A percentile compares a stretch with the other conserved stretches of the same genome.
These are phyloP conservation scores for Hemicrepidius hirtus DNA, from an alignment of 2,888 invertebrate species.

Conservation along the genomic window DNA sequence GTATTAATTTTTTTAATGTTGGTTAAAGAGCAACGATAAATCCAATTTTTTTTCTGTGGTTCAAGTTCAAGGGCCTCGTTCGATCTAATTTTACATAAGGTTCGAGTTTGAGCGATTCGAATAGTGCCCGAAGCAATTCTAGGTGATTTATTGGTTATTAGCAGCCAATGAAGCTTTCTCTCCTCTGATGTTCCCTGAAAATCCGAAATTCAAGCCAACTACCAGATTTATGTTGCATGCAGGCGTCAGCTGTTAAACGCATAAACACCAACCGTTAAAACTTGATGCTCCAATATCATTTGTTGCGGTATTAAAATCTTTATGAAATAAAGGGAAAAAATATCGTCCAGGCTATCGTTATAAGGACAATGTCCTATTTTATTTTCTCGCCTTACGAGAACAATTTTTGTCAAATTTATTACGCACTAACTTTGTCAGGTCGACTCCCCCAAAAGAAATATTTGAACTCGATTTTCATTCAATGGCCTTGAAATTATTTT, in stretches of 20 bases:
- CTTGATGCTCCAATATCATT: constrained; percentile 49
- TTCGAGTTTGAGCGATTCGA: constrained; percentile 32
- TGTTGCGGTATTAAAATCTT: constrained; percentile 46
- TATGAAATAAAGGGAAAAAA: constrained; percentile 36
- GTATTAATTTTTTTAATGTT: constrained; percentile 23
- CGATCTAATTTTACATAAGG: constrained; percentile 29
- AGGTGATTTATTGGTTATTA: constrained; percentile 64
- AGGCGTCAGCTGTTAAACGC: constrained; percentile 65
- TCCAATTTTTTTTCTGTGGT: constrained; percentile 1
- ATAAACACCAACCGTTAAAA: constrained; percentile 59
- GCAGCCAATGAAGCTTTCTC: constrained; percentile 62
- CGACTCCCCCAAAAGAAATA: too few relatives aligned
- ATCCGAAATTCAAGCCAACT: constrained; percentile 58
- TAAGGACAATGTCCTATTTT: constrained; percentile 22
- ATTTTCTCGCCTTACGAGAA: background rate
- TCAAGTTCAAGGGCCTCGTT: constrained; percentile 21
- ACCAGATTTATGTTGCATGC: constrained; percentile 63
- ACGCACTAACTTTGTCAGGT: too few relatives aligned
- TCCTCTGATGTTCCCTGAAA: constrained; percentile 58
- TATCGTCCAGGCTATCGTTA: background rate
- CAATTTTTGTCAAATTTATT: background rate
- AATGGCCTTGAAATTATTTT: too few relatives aligned
- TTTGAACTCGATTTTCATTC: too few relatives aligned
- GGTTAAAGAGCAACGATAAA: constrained; percentile 21
- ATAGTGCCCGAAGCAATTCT: constrained; percentile 44